Base-by-base conservation (phyloP, 2,888 invertebrate genomes). In the Unio pictorum region DNA sequence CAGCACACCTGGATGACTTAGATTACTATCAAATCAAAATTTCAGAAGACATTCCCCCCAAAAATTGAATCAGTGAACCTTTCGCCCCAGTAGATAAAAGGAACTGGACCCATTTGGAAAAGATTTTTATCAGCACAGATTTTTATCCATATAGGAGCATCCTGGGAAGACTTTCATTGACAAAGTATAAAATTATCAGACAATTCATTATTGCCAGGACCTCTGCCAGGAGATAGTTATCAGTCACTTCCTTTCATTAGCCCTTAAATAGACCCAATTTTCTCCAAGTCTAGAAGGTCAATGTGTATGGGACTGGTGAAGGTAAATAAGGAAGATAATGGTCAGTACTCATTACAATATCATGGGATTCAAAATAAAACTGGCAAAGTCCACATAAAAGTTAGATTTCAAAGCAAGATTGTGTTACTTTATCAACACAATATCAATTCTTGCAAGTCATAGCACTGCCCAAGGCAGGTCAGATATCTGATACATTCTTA, bases 101-200 rank as follows among this genome's bases (percentile, higher is more conserved):
- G 0, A 45, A 3, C 1, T 11, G 45, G 45, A 45, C 45, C 45
- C 15, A 15, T 11, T 15, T 45, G 45, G 45, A 45, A 45, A 45
- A 45, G 45, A 45, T 45, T 45, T 45, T 72, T 77, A 77, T 77
- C 77, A 70, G 56, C 55, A 56, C 67, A 71, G 73, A 75, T 73
- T 73, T 72, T 73, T 72, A 75, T 34, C 34, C 73, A 66, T 75
- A 77, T 75, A 62, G 70, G 75, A 77, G 77, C 77, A 77, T 77
- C 75, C 67, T 61, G 68, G 62, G 66, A 66, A 45, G 45, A 45
- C 64, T 68, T 75, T 75, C 69, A 63, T 69, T 75, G 71, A 66
- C 68, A 77, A 77, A 73, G 67, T 66, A 64, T 68, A 69, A 77
- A 75, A 75, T 77, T 75, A 73, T 73, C 77, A 71, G 71, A 72